phyloP scores from a whole-genome alignment of 1,140 invertebrate species.

The Apis mellifera region Amel_HAv3.1 CM009931.2:23625501-23626000 shows the following conservation, averaged over 20 bases:
- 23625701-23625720: neutral
- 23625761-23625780: neutral
- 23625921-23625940: no score
- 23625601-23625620: neutral
- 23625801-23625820: neutral
- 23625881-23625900: no score
- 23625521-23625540: neutral
- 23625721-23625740: neutral
- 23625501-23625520: neutral
- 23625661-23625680: constrained; percentile 15
- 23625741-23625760: neutral
- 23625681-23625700: neutral
- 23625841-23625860: no score
- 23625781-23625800: constrained; percentile 7
- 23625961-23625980: no score
- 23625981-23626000: no score
- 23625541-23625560: neutral
- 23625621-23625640: constrained; percentile 13
- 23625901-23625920: no score
- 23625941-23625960: no score
- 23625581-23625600: constrained; percentile 10
- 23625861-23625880: no score
- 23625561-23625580: constrained; percentile 14
- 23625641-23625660: neutral
- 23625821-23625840: neutral